Conservation (phyloP, 2,888 invertebrate species). For the Agonopterix arenella region DNA sequence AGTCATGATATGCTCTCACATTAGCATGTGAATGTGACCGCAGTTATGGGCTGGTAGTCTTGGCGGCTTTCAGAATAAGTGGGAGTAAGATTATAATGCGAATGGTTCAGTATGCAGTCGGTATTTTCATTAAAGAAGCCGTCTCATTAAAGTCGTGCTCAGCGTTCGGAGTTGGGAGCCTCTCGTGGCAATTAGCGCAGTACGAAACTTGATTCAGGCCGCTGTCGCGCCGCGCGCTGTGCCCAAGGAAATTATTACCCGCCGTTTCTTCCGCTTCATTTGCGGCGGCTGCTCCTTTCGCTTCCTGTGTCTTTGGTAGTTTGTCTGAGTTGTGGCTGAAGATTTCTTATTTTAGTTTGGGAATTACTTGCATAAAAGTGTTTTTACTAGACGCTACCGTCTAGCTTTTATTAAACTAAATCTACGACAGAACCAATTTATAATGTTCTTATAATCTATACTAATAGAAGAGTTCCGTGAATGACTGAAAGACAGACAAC, state of each 20-base stretch:
- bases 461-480: too few species aligned
- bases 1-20: too few species aligned
- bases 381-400: too few species aligned
- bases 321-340: background rate
- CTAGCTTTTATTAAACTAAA: too few species aligned
- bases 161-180: constrained; percentile 33
- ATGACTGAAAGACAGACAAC: too few species aligned
- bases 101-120: constrained; percentile 44
- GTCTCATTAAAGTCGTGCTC: constrained; percentile 67
- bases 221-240: constrained; percentile 20
- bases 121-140: constrained; percentile 71
- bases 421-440: too few species aligned
- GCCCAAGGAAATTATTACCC: constrained; percentile 43
- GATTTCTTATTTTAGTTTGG: too few species aligned
- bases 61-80: constrained; percentile 6
- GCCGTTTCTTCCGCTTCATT: constrained; percentile 49
- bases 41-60: background rate
- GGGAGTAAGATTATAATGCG: constrained; percentile 4
- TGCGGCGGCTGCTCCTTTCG: constrained; percentile 19
- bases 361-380: too few species aligned
- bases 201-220: constrained; percentile 62
- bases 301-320: constrained; percentile 17
- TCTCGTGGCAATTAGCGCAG: constrained; percentile 61
- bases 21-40: too few species aligned
- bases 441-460: too few species aligned